phyloP scores from a whole-genome alignment of 2,888 invertebrate genomes.

The Mechanitis messenoides region DNA sequence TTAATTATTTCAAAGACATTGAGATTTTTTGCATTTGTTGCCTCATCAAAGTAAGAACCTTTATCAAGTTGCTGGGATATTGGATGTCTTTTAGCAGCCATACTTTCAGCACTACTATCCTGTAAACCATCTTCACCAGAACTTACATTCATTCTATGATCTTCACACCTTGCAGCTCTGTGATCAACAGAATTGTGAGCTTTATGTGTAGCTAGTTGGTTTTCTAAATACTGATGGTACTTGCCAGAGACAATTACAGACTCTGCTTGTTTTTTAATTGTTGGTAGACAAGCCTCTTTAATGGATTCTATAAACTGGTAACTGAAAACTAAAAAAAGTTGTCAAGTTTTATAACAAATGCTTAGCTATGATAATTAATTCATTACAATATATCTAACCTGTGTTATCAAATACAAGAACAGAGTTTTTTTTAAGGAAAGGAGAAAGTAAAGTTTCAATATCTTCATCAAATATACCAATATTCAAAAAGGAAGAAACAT shows the following conservation, averaged over 20 bases:
- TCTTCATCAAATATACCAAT: slow-evolving; percentile 88
- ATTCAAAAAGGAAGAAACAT: slow-evolving; percentile 88
- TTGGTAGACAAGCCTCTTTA: slow-evolving; percentile 79
- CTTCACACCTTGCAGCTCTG: slow-evolving; percentile 87
- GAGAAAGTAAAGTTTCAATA: slow-evolving; percentile 82
- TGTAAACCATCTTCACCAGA: slow-evolving; percentile 96
- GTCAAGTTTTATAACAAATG: background rate
- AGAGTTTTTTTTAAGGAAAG: slow-evolving; percentile 77
- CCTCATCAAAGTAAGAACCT: slow-evolving; percentile 83
- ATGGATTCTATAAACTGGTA: slow-evolving; percentile 82
- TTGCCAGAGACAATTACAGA: slow-evolving; percentile 81
- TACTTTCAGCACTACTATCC: slow-evolving; percentile 96
- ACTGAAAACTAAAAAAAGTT: slow-evolving; percentile 73
- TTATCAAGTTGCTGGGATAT: slow-evolving; percentile 73
- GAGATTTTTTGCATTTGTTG: slow-evolving; percentile 56
- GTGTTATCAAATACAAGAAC: slow-evolving; percentile 78
- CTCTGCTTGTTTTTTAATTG: slow-evolving; percentile 82
- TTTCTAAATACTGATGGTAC: slow-evolving; percentile 85
- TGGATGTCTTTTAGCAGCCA: slow-evolving; percentile 88
- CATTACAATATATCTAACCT: slow-evolving; percentile 48
- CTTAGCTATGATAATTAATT: background rate
- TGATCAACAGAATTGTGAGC: slow-evolving; percentile 55
- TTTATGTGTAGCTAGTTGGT: slow-evolving; percentile 74
- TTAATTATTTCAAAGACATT: slow-evolving; percentile 79
- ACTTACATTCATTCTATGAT: slow-evolving; percentile 90